Base-by-base conservation (phyloP, 2,113 vertebrate genomes). In the Dendropsophus ebraccatus region DNA sequence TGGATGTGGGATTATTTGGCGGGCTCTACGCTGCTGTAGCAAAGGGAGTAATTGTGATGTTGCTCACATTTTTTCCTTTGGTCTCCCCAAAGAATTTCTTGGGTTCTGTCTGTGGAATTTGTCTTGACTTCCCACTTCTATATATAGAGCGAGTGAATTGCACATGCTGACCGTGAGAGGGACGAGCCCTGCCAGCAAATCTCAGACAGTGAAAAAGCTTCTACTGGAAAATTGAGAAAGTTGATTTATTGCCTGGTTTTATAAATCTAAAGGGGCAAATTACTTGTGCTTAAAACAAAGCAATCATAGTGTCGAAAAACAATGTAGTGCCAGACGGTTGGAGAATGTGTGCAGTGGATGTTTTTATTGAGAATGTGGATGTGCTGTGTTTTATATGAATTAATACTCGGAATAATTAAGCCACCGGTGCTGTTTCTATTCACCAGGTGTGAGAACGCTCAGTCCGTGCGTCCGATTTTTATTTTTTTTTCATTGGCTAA, bases 201-300 rank as follows among this genome's bases (percentile, higher is more conserved):
- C n/a, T 45, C 75, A 87, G 85, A 87, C 85, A 73, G 85, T 86
- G 76, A 81, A 67, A 87, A 81, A 65, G 25, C 69, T 86, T 86
- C 84, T 81, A 81, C 78, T 87, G 85, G 85, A 87, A 87, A 87
- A 87, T 81, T 81, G 85, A 60, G 85, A 81, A 73, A 32, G 65
- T 65, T 86, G 85, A 87, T 87, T 87, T 81, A 87, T 87, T 81
- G 77, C 85, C 69, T 50, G 30, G 19, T 87, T 87, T 87, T 81
- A 87, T 81, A 81, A 81, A 81, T 87, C 85, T 87, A 81, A 74
- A 87, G 85, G 69, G 85, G 85, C 85, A 81, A 81, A 87, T 87
- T 72, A 87, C 78, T 81, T 50, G 77, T 32, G 69, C 85, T 74
- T 56, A 56, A 81, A 81, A 87, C 85, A 87, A 81, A 87, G 78